Conservation (phyloP, 2,888 invertebrate genomes). For the Euphydryas editha region DNA sequence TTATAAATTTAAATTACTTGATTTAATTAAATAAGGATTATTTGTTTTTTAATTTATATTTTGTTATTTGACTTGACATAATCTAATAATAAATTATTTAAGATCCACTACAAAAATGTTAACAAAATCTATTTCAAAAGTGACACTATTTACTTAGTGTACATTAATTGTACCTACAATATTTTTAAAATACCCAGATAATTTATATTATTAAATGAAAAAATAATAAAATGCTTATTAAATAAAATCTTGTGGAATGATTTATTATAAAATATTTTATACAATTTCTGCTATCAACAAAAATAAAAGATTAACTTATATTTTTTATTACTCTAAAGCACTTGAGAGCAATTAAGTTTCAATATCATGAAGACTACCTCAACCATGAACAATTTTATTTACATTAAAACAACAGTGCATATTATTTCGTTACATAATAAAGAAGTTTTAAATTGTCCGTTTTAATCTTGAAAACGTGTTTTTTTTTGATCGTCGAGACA, state of each 20-base stretch:
- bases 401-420: conserved; percentile 32
- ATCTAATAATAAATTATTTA: no score
- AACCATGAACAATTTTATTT: conserved; percentile 38
- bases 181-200: no score
- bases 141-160: no score
- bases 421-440: conserved; percentile 38
- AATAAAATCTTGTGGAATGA: background rate
- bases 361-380: conserved; percentile 38
- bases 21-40: no score
- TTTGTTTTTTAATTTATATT: no score
- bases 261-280: conserved; percentile 17
- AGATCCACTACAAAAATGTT: no score
- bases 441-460: conserved; percentile 33
- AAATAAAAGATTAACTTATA: conserved; percentile 28
- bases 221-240: background rate
- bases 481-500: conserved; percentile 25
- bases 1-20: no score
- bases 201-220: no score
- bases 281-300: conserved; percentile 16
- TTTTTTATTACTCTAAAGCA: conserved; percentile 33
- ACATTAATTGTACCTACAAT: no score
- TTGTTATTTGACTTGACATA: no score
- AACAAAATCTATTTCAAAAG: no score
- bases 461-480: conserved; percentile 31
- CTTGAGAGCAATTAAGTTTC: conserved; percentile 33